Conservation (phyloP, 2,113 vertebrate genomes). For the Pycnonotus jocosus region DNA sequence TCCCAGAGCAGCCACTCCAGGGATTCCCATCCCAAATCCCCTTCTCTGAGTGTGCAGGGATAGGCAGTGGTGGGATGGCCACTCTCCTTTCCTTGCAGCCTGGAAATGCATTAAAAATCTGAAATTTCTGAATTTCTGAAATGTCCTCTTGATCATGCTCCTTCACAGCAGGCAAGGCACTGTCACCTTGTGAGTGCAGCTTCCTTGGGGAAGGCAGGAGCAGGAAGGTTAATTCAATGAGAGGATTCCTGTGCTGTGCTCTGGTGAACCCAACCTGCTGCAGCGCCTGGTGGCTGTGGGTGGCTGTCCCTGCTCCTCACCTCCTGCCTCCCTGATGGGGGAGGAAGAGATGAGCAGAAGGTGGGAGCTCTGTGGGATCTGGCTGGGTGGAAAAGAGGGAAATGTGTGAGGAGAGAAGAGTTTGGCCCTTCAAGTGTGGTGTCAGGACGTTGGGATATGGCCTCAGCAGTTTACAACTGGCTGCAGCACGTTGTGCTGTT, state of each 20-base stretch:
- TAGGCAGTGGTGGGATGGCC: not conserved
- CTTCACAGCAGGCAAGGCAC: rapidly evolving
- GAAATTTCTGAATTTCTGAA: not conserved
- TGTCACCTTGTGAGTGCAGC: not conserved
- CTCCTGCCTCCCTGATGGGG: not conserved
- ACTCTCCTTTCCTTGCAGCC: not conserved
- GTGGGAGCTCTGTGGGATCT: not conserved
- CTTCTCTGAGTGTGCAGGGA: not conserved
- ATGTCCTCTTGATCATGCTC: too few species aligned
- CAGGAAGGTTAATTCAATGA: not conserved
- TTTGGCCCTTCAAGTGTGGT: not conserved
- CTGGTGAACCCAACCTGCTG: rapidly evolving
- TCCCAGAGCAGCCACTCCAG: not conserved
- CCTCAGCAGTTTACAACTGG: not conserved
- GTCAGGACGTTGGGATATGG: not conserved
- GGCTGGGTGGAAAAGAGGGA: not conserved
- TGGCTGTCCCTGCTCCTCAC: not conserved
- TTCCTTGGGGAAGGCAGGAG: not conserved
- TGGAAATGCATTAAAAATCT: not conserved
- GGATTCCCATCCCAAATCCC: not conserved
- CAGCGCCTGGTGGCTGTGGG: not conserved
- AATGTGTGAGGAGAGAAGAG: not conserved
- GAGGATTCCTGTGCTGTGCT: not conserved
- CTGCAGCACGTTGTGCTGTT: not conserved
- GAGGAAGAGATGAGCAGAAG: not conserved